Percentiles rank a stretch among this genome's conserved stretches.
These are phyloP conservation scores for Suricata suricatta DNA, from an alignment of 2,113 vertebrate genomes.

Conservation along the genomic window DNA sequence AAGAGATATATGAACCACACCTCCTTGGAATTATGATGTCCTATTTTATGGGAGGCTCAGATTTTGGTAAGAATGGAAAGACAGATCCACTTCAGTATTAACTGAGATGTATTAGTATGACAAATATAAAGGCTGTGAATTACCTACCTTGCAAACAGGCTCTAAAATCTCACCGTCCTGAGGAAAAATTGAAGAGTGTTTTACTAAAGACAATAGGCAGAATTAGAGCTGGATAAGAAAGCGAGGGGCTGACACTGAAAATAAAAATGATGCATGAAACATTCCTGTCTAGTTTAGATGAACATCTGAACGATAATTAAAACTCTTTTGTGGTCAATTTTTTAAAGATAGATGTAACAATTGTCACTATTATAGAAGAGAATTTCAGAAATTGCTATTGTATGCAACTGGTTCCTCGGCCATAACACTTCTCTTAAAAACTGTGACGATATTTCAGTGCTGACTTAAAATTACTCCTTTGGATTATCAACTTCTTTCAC, in stretches of 20 bases:
- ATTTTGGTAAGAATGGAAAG: slow-evolving; percentile 34
- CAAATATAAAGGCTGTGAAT: slow-evolving; percentile 66
- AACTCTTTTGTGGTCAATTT: not conserved
- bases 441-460: slow-evolving; percentile 8
- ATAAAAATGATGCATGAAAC: slow-evolving; percentile 76
- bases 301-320: slow-evolving; percentile 65
- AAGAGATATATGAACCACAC: not conserved
- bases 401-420: not conserved
- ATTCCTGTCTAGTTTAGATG: slow-evolving; percentile 68
- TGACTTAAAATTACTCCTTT: slow-evolving; percentile 45
- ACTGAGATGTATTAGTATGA: slow-evolving; percentile 56
- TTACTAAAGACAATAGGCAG: slow-evolving; percentile 75
- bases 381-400: not conserved
- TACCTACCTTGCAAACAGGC: slow-evolving; percentile 59
- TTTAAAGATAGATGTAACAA: slow-evolving; percentile 52
- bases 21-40: not conserved
- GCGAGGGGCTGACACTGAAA: slow-evolving; percentile 66
- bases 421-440: not conserved
- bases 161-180: slow-evolving; percentile 67
- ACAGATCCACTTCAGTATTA: not conserved
- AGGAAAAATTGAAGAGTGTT: slow-evolving; percentile 52
- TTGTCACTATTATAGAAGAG: not conserved
- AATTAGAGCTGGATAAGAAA: slow-evolving; percentile 66
- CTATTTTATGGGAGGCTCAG: slow-evolving; percentile 37
- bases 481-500: slow-evolving; percentile 58